Evolutionary conservation across 2,113 vertebrate genomes (phyloP), one percentile per base, ranked within the genome.

Genomic region (Ardeotis arabs): DNA sequence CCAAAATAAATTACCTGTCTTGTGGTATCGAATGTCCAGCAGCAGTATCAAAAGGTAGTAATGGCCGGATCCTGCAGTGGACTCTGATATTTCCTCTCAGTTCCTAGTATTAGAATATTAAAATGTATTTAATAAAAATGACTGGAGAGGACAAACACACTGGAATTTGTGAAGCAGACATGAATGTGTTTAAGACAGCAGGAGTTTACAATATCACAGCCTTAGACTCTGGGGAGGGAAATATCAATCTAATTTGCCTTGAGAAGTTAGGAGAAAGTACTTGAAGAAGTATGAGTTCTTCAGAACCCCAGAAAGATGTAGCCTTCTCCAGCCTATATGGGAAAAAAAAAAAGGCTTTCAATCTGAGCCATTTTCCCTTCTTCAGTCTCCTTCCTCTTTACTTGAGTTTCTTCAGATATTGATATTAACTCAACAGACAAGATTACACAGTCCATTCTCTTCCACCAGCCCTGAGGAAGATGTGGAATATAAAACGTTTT

Each of bases 51-150:
- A 94, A 93, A 49, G 96, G 94, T n/a, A 98, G 47, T 10, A 85
- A 24, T 5, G 97, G 98, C 13, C 95, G 94, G 50, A 98, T 95
- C 25, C 94, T 95, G 53, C 97, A 98, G 93, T 97, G 97, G 6
- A 98, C 97, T 73, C 97, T 64, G 85, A 97, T 96, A 63, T 93
- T 97, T 66, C 97, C 97, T 70, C 79, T 97, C 86, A 98, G 82
- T 60, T 97, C 98, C 98, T 98, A 77, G 7, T 29, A 28, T 85
- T 68, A 93, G 31, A 96, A 93, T 68, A 84, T 59, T 73, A 76
- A 89, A 13, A 49, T 10, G 35, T 15, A 62, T 72, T 93, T 88
- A 90, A 82, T 31, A 66, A 4, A 80, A 85, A 37, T 31, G 66
- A n/a, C 27, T 53, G 39, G 41, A 69, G 56, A 70, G 20, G 27